phyloP scores from a whole-genome alignment of 2,113 vertebrate genomes.

The Orycteropus afer region DNA sequence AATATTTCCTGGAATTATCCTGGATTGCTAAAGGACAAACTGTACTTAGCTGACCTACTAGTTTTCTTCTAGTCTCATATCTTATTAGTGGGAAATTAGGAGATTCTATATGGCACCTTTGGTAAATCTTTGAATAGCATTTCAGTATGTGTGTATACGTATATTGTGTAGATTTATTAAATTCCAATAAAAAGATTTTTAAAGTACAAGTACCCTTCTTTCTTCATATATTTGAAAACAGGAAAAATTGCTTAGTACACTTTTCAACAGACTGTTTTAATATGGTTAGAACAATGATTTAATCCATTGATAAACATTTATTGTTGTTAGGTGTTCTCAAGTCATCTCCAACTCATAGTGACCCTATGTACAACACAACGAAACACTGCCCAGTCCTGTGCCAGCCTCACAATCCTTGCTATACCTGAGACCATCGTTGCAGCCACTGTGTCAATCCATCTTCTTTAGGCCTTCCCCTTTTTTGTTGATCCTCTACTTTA shows the following conservation, averaged over 20 bases:
- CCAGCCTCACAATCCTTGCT: no score
- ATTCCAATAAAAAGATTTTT: slow-evolving; percentile 27
- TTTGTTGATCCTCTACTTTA: no score
- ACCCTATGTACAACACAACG: no score
- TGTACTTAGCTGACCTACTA: neutral
- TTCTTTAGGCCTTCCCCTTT: no score
- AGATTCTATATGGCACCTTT: neutral
- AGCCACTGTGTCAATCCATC: no score
- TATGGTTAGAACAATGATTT: neutral
- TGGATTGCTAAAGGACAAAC: neutral
- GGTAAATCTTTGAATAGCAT: neutral
- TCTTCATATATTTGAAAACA: neutral
- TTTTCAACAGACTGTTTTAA: slow-evolving; percentile 12
- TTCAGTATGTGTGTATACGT: neutral
- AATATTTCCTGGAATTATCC: neutral
- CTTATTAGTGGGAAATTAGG: neutral
- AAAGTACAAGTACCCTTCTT: neutral
- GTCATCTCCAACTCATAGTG: no score
- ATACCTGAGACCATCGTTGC: no score
- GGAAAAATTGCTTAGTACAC: neutral
- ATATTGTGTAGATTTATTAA: neutral
- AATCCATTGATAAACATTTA: neutral
- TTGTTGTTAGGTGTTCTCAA: no score
- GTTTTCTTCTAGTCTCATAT: neutral
- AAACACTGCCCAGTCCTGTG: no score